Evolutionary conservation across 2,113 vertebrate species (phyloP), one percentile per base, ranked within the genome.

Genomic region (Odontesthes bonariensis): DNA sequence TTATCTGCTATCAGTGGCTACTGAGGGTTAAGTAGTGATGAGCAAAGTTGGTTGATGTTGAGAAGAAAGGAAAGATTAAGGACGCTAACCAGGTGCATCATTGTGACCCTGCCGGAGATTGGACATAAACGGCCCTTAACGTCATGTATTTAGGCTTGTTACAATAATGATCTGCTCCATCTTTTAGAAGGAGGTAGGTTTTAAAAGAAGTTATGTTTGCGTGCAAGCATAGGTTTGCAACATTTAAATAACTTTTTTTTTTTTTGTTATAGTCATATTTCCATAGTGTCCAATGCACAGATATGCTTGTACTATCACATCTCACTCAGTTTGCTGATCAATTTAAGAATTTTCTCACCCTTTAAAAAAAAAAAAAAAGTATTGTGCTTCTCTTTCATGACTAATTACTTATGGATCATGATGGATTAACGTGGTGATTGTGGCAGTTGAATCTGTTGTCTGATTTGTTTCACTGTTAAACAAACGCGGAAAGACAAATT

Each of bases 21-120:
- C 69, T 47, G 10, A 47, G 35, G 68, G 38, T 56, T 58, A 53
- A 72, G 62, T 42, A 10, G 38, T 46, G n/a, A 59, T 13, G n/a
- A 12, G 20, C 19, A 51, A 44, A 42, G 67, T 73, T 6, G 1
- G 38, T 60, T 63, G 61, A 75, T 82, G 84, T 86, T 63, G 78
- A 75, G 74, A 88, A 62, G 73, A 77, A 2, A 38, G 61, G 46
- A 56, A 53, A 44, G 38, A 53, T 83, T 85, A 83, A 83, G n/a
- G 70, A 40, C 61, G 12, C 75, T 58, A 77, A 23, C 57, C 31
- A 2, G 33, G 17, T 44, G 35, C 40, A 17, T 49, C 7, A 35
- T 14, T 11, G 52, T 78, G 56, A 62, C 31, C 53, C 4, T 0
- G 19, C 65, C 33, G 62, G 31, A 1, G 1, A 52, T 44, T 1